Base-by-base conservation (phyloP, 2,797 vertebrate species). In the Somateria mollissima region DNA sequence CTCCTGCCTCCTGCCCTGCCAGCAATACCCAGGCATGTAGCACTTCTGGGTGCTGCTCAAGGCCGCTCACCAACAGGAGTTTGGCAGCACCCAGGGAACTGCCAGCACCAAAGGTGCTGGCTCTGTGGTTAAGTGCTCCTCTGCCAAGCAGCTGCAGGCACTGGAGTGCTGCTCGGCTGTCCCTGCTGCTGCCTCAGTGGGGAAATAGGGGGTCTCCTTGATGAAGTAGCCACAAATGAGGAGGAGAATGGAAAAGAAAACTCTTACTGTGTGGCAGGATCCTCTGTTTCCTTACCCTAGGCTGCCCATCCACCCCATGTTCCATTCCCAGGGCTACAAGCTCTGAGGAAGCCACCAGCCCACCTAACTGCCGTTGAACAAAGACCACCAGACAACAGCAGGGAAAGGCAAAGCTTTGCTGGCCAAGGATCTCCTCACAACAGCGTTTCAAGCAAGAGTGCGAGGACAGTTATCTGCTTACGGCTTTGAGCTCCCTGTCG, bases 401-500 rank as follows among this genome's bases (percentile, higher is more conserved):
- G 20, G 25, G 41, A 70, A 90, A 92, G 54, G 21, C 58, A 82
- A 86, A 67, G 57, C 75, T 96, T 92, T 88, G 51, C 32, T 10
- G 2, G 34, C 56, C 15, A 41, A 71, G 13, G 36, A 84, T 61
- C 60, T 81, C 54, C 56, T 83, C 54, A 78, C 19, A 27, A n/a
- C 34, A 61, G 12, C 13, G 32, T 9, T 47, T 47, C 25, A 72
- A 89, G 34, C 49, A 41, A 82, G 41, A 69, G 53, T 13, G 14
- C 18, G 28, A 87, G 47, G 71, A 86, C 51, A 80, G 39, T 61
- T 71, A 60, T 81, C 84, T 73, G 87, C 98, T 98, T 97, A 99
- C 99, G 95, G 98, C 99, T 98, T 99, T 99, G 65, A 99, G 98
- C 98, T 99, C 99, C 69, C 99, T 98, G 91, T 99, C 99, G 11